A percentile compares a stretch with the other conserved stretches of the same genome.
Evolutionary conservation across 2,888 invertebrate genomes (phyloP).

Genomic region (Eulithis prunata): DNA sequence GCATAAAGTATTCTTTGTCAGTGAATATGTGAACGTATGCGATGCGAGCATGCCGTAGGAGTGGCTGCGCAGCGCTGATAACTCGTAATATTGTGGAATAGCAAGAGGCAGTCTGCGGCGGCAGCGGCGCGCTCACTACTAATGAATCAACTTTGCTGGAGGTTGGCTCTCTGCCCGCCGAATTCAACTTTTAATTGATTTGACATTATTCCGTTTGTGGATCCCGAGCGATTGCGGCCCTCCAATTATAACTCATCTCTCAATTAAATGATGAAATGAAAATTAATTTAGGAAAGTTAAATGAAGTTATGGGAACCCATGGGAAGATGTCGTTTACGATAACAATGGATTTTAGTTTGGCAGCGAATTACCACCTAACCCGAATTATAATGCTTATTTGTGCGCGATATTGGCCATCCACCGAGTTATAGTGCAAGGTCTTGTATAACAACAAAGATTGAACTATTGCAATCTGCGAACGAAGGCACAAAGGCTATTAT

Average conservation of each 20-base stretch:
- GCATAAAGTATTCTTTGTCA: slow-evolving; percentile 53
- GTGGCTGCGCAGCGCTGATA: slow-evolving; percentile 58
- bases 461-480: slow-evolving; percentile 31
- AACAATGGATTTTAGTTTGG: slow-evolving; percentile 48
- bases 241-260: slow-evolving; percentile 78
- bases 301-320: slow-evolving; percentile 68
- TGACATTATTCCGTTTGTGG: slow-evolving; percentile 80
- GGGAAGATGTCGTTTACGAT: slow-evolving; percentile 57
- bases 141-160: slow-evolving; percentile 73
- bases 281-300: slow-evolving; percentile 79
- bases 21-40: slow-evolving; percentile 55
- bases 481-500: slow-evolving; percentile 26
- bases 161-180: slow-evolving; percentile 69
- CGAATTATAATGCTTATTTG: slow-evolving; percentile 24
- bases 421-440: slow-evolving; percentile 32
- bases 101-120: slow-evolving; percentile 50
- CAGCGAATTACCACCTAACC: slow-evolving; percentile 20
- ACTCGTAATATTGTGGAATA: slow-evolving; percentile 58
- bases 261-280: slow-evolving; percentile 79
- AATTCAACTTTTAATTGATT: slow-evolving; percentile 82
- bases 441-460: slow-evolving; percentile 20
- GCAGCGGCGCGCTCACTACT: slow-evolving; percentile 61
- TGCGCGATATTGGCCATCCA: slow-evolving; percentile 32
- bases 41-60: slow-evolving; percentile 31
- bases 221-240: slow-evolving; percentile 68